phyloP scores from a whole-genome alignment of 2,113 vertebrate genomes.

The Phoenicopterus ruber region DNA sequence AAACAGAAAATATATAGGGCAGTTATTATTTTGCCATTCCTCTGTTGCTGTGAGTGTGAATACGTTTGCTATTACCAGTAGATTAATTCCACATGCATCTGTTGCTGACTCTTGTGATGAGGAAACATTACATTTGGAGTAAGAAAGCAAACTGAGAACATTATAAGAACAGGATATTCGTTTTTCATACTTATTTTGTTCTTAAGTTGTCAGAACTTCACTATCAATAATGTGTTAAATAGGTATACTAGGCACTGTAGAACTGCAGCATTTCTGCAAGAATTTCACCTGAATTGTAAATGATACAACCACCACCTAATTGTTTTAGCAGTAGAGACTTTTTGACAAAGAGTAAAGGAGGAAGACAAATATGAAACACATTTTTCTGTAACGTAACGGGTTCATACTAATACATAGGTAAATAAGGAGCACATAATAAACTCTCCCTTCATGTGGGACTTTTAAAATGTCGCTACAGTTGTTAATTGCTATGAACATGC shows the following conservation, averaged over 20 bases:
- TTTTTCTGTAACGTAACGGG: neutral
- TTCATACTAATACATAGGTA: neutral
- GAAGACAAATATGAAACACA: neutral
- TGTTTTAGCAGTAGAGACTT: neutral
- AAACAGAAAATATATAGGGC: neutral
- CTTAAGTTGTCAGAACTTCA: neutral
- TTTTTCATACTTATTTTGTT: neutral
- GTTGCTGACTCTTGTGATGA: neutral
- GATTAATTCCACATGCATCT: neutral
- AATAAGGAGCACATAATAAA: neutral
- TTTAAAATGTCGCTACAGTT: neutral
- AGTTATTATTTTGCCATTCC: neutral
- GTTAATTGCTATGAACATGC: neutral
- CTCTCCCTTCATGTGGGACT: neutral
- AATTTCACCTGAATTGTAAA: constrained; percentile 18
- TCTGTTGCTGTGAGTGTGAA: neutral
- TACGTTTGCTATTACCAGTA: neutral
- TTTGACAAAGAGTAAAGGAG: neutral
- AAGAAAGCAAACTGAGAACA: neutral
- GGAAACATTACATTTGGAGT: neutral
- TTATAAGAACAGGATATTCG: neutral
- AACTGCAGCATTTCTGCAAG: neutral
- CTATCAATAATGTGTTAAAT: neutral
- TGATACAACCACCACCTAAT: neutral
- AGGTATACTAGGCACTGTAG: neutral